Base-by-base conservation (phyloP, 2,888 invertebrate genomes). In the Drosophila rellima region DNA sequence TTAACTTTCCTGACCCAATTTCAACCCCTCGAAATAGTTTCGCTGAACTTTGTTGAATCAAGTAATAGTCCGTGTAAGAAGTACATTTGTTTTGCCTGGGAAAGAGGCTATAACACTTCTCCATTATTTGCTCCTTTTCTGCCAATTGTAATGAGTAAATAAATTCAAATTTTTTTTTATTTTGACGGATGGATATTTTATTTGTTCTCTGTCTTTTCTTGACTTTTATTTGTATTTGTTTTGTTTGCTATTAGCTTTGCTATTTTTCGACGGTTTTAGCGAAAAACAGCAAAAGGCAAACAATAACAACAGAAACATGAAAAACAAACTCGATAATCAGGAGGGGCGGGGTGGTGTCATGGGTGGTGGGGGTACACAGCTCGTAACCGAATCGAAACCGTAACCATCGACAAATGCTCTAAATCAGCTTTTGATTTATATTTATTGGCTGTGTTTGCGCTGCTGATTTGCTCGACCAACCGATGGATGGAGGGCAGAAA, bases 201-300 rank as follows among this genome's bases (percentile, higher is more conserved):
- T 29, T 29, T 40, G 18, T 10, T 17, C 17, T 31, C 37, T 33
- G 13, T 20, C 11, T 33, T 23, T 45, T 18, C 31, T n/a, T 55
- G 29, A 42, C 35, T 39, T 52, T 15, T 47, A 23, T 59, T 31
- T 64, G 13, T 44, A 37, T 33, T 17, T 35, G 18, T 54, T 42
- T 39, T 31, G 39, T 64, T 52, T 35, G 35, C 45, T 40, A 48
- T 60, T 63, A 8, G 31, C 31, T 54, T 68, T 63, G 63, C 37
- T 23, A 69, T 61, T 54, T 68, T 55, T 62, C 61, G 64, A 50
- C 60, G 44, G 6, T 66, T 84, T 84, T 82, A 76, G 71, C 82
- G 71, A 71, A 82, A 70, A 82, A 82, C 88, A 82, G 82, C 85
- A 68, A 82, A 81, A 78, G 56, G 50, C 67, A 83, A 82, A 82